Evolutionary conservation across 2,888 invertebrate genomes (phyloP), one percentile per base, ranked within the genome.

Genomic region (Drosophila rellima): DNA sequence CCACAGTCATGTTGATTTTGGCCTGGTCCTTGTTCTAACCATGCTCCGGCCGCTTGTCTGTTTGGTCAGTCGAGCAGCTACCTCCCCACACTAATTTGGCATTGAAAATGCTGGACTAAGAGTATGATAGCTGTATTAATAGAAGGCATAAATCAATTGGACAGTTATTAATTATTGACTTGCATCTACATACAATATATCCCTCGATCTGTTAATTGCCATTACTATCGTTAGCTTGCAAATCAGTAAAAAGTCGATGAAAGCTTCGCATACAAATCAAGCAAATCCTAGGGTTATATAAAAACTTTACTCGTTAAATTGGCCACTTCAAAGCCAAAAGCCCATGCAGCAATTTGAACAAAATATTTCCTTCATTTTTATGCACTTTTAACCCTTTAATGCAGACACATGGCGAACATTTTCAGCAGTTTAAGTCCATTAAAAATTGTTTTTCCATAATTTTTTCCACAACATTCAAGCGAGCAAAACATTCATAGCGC

Each of bases 361-460:
- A 80, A 69, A 77, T 80, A 69, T 71, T 80, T 73, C 59, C 70
- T 54, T 65, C 7, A 71, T 74, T 85, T 74, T 80, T 70, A 80
- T 86, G 80, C 66, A 59, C 73, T 66, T 70, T 88, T 80, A 71
- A 86, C 69, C 77, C 86, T 82, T 88, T 82, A 88, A 80, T 80
- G 57, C 83, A 59, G 60, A 71, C 86, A 86, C 84, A 83, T 87
- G 81, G 81, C 81, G 18, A 50, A 59, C 56, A 79, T 70, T 76
- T 74, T 47, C 69, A 62, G 64, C 75, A 72, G 82, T 87, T 85
- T 82, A 80, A 80, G 80, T 76, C 79, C 85, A 76, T 85, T 89
- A 81, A 88, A 84, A 89, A 89, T 79, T 77, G 74, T 76, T 80
- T 89, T 89, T 80, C 80, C 80, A 85, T 89, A 88, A 86, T 85